Evolutionary conservation across 2,113 vertebrate species (phyloP).

Genomic region (Albula glossodonta): DNA sequence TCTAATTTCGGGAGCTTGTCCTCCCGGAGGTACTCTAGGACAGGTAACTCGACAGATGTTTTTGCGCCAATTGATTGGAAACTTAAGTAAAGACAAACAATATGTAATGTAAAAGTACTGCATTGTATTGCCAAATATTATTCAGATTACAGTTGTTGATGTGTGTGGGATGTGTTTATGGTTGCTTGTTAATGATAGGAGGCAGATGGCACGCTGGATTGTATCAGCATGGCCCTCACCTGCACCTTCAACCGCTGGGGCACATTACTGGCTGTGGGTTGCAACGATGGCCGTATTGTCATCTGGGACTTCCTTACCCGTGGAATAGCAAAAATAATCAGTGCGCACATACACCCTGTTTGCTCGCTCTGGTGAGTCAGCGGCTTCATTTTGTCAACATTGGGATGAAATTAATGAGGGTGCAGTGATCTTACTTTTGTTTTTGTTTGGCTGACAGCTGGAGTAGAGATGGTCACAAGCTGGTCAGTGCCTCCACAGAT

Average conservation of each 20-base stretch:
- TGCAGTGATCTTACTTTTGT: not conserved
- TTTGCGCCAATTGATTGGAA: too few species aligned
- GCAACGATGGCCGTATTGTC: constrained; percentile 95
- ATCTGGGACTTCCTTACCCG: constrained; percentile 98
- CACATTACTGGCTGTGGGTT: constrained; percentile 93
- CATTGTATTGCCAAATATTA: not conserved
- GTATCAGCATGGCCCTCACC: constrained; percentile 98
- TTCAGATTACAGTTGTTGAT: not conserved
- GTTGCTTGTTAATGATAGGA: constrained; percentile 67
- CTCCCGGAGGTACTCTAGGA: too few species aligned
- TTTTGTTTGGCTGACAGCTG: constrained; percentile 69
- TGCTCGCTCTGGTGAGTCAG: constrained; percentile 86
- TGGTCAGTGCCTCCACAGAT: constrained; percentile 94
- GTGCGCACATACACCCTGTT: constrained; percentile 95
- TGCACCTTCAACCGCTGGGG: constrained; percentile 99
- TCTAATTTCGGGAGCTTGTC: too few species aligned
- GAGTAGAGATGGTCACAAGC: constrained; percentile 96
- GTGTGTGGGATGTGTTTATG: not conserved
- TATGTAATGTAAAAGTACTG: too few species aligned
- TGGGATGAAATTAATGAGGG: not conserved
- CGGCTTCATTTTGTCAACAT: not conserved
- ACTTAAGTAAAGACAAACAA: too few species aligned
- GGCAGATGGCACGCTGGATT: constrained; percentile 94
- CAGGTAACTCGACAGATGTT: too few species aligned
- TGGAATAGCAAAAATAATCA: constrained; percentile 97